phyloP scores from a whole-genome alignment of 2,113 vertebrate genomes.

The Spheniscus mendiculus region DNA sequence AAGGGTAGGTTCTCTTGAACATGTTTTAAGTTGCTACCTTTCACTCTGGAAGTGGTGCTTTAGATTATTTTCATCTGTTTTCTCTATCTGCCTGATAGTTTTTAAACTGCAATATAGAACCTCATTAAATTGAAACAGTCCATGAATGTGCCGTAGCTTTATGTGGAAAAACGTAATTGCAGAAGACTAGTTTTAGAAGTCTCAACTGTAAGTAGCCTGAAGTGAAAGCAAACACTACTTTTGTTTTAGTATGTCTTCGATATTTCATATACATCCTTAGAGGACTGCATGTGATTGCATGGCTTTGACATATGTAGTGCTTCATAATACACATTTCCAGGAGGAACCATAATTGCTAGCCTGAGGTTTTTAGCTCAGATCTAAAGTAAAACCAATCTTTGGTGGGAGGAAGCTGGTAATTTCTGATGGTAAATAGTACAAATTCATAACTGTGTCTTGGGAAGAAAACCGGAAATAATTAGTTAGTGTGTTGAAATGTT shows the following conservation, averaged over 20 bases:
- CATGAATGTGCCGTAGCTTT: constrained; percentile 1
- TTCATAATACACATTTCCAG: not conserved
- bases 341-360: not conserved
- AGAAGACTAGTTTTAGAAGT: constrained; percentile 14
- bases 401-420: not conserved
- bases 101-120: constrained; percentile 52
- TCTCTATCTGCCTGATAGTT: constrained; percentile 32
- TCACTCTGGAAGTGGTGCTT: not conserved
- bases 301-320: not conserved
- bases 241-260: constrained; percentile 8
- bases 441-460: not conserved
- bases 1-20: not conserved
- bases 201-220: constrained; percentile 24
- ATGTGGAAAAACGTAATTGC: constrained; percentile 52
- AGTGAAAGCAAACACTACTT: constrained; percentile 4
- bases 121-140: constrained; percentile 34
- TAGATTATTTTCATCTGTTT: constrained; percentile 46
- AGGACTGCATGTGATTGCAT: not conserved
- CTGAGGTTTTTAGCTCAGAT: not conserved
- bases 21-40: not conserved
- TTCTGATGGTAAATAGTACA: not conserved
- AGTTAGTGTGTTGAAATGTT: not conserved
- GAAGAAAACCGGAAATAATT: not conserved
- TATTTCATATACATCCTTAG: constrained; percentile 10
- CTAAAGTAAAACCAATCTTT: not conserved